phyloP scores from a whole-genome alignment of 2,888 invertebrate genomes.

The Ypsolopha scabrella region DNA sequence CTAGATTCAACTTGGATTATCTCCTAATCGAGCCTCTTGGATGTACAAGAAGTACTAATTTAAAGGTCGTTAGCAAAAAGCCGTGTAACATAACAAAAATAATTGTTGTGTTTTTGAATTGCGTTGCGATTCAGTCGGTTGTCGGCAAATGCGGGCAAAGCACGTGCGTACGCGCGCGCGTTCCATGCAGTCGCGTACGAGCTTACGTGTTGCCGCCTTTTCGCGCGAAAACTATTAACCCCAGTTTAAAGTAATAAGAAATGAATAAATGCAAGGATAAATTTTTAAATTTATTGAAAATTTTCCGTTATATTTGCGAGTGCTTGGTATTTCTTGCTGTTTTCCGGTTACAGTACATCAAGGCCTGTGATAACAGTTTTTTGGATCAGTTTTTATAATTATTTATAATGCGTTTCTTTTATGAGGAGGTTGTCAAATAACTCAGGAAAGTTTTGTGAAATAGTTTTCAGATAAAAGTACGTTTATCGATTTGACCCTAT shows the following conservation, averaged over 20 bases:
- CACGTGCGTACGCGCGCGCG: slow-evolving; percentile 64
- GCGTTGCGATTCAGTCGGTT: slow-evolving; percentile 66
- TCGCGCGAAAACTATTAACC: neutral
- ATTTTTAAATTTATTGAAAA: neutral
- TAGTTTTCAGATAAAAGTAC: neutral
- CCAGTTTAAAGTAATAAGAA: neutral
- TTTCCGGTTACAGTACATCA: neutral
- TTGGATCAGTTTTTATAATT: neutral
- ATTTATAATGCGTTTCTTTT: neutral
- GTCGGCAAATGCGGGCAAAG: slow-evolving; percentile 54
- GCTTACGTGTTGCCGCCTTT: slow-evolving; percentile 1
- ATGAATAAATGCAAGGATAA: neutral
- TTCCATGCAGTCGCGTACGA: neutral
- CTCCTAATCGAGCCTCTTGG: neutral
- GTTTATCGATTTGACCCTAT: neutral
- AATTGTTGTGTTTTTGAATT: slow-evolving; percentile 52
- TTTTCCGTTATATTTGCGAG: neutral
- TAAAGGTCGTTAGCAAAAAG: slow-evolving; percentile 42
- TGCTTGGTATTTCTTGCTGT: neutral
- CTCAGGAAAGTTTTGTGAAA: too few species aligned
- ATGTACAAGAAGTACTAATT: neutral
- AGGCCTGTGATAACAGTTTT: neutral
- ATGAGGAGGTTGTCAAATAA: too few species aligned
- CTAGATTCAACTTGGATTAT: neutral
- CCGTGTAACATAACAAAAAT: slow-evolving; percentile 32